These are phyloP conservation scores for Psilopogon haemacephalus DNA, from an alignment of 2,113 vertebrate species.

Conservation along the genomic window DNA sequence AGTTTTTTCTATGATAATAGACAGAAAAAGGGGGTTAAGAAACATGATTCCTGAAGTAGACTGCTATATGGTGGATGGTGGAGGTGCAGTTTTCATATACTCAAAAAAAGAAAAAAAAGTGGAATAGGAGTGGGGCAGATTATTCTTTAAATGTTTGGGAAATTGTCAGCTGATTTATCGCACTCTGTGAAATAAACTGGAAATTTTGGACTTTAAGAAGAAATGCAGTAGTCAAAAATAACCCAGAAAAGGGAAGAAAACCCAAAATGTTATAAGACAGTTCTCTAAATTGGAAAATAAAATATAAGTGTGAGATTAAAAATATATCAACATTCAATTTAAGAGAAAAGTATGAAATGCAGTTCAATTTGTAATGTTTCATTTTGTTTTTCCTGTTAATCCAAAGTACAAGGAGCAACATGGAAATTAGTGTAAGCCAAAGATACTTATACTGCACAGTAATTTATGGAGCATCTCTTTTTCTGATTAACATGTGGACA, in stretches of 20 bases:
- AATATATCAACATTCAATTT: background rate
- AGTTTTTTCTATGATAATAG: background rate
- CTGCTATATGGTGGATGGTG: rapidly evolving
- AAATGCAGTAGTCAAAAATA: background rate
- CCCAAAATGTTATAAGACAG: background rate
- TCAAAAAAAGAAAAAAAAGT: background rate
- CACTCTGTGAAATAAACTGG: background rate
- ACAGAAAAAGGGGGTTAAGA: background rate
- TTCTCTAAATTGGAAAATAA: background rate
- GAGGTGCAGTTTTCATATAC: too few relatives aligned
- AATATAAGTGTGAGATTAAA: background rate
- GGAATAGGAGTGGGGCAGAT: background rate
- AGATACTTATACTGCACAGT: too few relatives aligned
- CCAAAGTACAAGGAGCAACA: background rate
- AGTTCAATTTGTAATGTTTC: background rate
- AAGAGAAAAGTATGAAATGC: background rate
- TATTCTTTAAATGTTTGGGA: background rate
- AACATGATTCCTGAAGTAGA: background rate
- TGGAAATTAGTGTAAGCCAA: background rate
- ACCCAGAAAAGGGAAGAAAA: background rate
- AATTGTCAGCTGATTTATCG: background rate
- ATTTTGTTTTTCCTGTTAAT: background rate
- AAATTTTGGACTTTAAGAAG: background rate
- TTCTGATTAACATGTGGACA: background rate
- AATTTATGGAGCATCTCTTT: background rate